Evolutionary conservation across 2,797 vertebrate species (phyloP).

Genomic region (Crocidura indochinensis): DNA sequence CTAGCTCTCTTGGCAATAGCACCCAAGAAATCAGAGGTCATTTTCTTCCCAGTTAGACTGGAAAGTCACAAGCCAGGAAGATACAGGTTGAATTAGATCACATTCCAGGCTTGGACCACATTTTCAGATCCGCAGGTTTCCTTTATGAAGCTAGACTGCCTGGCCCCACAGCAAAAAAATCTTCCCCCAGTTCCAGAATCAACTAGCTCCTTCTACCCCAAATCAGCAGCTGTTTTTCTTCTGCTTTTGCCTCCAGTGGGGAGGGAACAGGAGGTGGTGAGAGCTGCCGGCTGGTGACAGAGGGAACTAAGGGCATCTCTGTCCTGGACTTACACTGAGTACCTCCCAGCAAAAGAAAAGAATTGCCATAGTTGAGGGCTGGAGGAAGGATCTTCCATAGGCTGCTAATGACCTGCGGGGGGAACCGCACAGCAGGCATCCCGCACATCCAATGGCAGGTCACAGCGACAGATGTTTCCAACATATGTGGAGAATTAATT

Average conservation of each 20-base stretch:
- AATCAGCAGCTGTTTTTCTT: neutral
- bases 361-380: constrained; percentile 71
- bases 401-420: constrained; percentile 94
- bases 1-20: constrained; percentile 31
- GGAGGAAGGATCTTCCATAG: constrained; percentile 89
- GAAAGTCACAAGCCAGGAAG: neutral
- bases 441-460: constrained; percentile 98
- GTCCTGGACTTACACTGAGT: neutral
- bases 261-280: neutral
- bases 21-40: neutral
- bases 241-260: neutral
- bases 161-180: too few species aligned
- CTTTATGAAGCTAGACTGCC: neutral
- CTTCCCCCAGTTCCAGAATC: neutral
- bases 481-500: constrained; percentile 99
- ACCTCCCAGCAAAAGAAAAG: constrained; percentile 62
- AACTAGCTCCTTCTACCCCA: neutral
- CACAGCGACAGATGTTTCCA: constrained; percentile 99
- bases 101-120: neutral
- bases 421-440: constrained; percentile 95
- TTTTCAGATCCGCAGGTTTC: neutral
- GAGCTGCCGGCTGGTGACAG: neutral
- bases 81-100: neutral
- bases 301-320: constrained; percentile 16
- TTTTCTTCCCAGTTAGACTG: neutral